Conservation (phyloP, 1,140 invertebrate species). For the Drosophila orena region DNA sequence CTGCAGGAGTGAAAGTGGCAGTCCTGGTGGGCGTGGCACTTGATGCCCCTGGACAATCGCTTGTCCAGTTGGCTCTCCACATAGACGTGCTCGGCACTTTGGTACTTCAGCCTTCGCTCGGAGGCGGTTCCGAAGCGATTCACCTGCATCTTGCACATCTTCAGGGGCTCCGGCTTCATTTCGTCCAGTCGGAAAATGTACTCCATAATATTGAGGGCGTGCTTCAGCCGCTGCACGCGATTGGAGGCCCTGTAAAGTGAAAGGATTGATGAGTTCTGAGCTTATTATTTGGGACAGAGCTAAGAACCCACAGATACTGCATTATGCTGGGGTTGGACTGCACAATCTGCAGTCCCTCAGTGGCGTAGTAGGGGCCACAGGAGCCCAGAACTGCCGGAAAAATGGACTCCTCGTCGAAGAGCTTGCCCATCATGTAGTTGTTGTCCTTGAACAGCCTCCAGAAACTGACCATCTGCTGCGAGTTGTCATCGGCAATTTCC, state of each 20-base stretch:
- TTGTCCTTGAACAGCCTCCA: constrained; percentile 81
- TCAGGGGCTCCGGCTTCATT: constrained; percentile 79
- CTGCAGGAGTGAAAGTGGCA: constrained; percentile 73
- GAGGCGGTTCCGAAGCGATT: constrained; percentile 72
- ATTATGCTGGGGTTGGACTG: constrained; percentile 70
- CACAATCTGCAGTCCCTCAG: constrained; percentile 68
- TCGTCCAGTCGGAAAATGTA: constrained; percentile 76
- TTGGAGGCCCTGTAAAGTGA: constrained; percentile 53
- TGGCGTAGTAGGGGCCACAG: constrained; percentile 78
- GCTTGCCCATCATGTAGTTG: constrained; percentile 83
- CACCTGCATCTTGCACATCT: constrained; percentile 81
- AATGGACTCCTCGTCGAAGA: constrained; percentile 78
- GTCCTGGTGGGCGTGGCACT: constrained; percentile 62
- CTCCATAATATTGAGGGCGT: constrained; percentile 76
- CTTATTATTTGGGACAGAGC: neutral
- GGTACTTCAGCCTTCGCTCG: constrained; percentile 72
- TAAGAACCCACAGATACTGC: constrained; percentile 67
- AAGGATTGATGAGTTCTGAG: neutral
- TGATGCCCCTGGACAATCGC: constrained; percentile 57
- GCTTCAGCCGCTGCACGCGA: constrained; percentile 75
- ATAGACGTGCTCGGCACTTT: constrained; percentile 73
- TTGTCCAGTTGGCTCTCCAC: constrained; percentile 79
- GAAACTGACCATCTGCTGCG: constrained; percentile 78
- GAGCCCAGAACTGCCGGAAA: constrained; percentile 77
- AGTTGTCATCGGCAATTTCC: constrained; percentile 77